Evolutionary conservation across 2,113 vertebrate species (phyloP), one percentile per base, ranked within the genome.

Genomic region (Scomber japonicus): DNA sequence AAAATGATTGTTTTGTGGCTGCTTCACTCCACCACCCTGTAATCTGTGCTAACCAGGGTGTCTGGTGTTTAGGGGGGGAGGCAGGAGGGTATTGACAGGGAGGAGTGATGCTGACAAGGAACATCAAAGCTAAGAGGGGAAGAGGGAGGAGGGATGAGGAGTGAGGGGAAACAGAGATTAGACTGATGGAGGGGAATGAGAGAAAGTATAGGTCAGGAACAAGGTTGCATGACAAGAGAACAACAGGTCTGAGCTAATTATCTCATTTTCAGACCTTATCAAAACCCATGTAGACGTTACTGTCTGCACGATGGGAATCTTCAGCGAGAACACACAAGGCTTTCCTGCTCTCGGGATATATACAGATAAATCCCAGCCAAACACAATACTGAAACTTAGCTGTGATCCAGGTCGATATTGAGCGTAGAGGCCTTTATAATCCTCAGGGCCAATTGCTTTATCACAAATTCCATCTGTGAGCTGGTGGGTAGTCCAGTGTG

Each of bases 121-220:
- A 89, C 89, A 92, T 91, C 83, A 93, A 91, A 93, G 87, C 50
- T 71, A 73, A 78, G 57, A 61, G 17, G 73, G 54, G 30, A 62
- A 51, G 45, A 45, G 15, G 48, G 49, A 4, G 49, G 46, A 66
- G 31, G 50, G 51, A 30, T 14, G 61, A 59, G 19, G 54, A 44
- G 56, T 21, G 53, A 65, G 24, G 56, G 60, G 62, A 31, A 54
- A 66, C 56, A 44, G 55, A 86, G 84, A 88, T 84, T 88, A 84
- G 79, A 57, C 6, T 67, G 83, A 75, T 74, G 75, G 78, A 82
- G 64, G 80, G 76, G 71, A 35, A 35, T 3, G 61, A 50, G 81
- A 64, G 71, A 88, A 88, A 86, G 84, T 77, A 44, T 66, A 84
- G 71, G 79, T 86, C 86, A 74, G 84, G 78, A 84, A 62, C 46